phyloP scores from a whole-genome alignment of 2,797 vertebrate genomes.

The Spondyliosoma cantharus region DNA sequence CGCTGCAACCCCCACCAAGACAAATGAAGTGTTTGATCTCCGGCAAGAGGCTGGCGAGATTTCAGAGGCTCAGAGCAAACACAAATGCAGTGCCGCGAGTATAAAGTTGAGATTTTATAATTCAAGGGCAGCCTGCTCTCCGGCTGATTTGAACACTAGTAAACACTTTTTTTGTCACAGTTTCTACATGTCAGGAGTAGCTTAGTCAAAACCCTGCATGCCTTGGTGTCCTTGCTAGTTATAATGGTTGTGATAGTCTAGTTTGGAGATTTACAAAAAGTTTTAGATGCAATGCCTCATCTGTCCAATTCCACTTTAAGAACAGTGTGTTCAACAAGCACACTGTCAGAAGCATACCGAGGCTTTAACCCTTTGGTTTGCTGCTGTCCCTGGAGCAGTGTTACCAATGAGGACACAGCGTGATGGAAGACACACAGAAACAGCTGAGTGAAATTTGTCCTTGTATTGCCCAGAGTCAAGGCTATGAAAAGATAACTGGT shows the following conservation, averaged over 20 bases:
- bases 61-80: constrained; percentile 63
- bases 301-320: neutral
- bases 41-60: constrained; percentile 49
- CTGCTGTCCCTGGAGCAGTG: constrained; percentile 10
- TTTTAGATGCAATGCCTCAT: neutral
- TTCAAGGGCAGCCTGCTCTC: constrained; percentile 23
- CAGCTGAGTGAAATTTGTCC: constrained; percentile 52
- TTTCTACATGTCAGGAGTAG: constrained; percentile 17
- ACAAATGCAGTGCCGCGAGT: constrained; percentile 38
- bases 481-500: constrained; percentile 71
- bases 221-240: neutral
- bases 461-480: constrained; percentile 33
- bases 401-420: constrained; percentile 18
- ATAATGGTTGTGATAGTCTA: constrained; percentile 1
- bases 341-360: constrained; percentile 6
- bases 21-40: constrained; percentile 79
- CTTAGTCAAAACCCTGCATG: neutral
- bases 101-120: constrained; percentile 41
- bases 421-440: constrained; percentile 52
- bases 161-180: constrained; percentile 29
- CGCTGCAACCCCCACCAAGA: constrained; percentile 67
- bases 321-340: neutral
- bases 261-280: neutral
- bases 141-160: constrained; percentile 1
- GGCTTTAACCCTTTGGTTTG: constrained; percentile 25